A percentile compares a stretch with the other conserved stretches of the same genome.
Evolutionary conservation across 2,797 vertebrate genomes (phyloP).

Genomic region (Diceros bicornis): DNA sequence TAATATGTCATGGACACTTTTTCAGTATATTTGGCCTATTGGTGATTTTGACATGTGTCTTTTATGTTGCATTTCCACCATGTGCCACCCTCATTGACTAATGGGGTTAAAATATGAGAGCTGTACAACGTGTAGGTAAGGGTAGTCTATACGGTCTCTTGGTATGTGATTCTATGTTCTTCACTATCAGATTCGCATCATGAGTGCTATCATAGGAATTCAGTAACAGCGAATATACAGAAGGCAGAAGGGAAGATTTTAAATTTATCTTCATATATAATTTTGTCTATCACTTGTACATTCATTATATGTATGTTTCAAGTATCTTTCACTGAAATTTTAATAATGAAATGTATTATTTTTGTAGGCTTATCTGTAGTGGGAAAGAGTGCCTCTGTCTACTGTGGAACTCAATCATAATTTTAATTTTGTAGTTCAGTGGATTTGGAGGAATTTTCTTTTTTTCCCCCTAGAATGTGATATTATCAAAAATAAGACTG

Average conservation of each 20-base stretch:
- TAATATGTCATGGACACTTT: neutral
- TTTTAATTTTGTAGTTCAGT: constrained; percentile 18
- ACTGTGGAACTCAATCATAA: neutral
- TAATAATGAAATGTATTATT: neutral
- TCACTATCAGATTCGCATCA: neutral
- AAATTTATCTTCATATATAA: neutral
- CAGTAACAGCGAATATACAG: neutral
- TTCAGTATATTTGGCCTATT: neutral
- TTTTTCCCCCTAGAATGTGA: neutral
- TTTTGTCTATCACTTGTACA: neutral
- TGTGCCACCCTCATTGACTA: neutral
- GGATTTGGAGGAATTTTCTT: neutral
- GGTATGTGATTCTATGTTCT: neutral
- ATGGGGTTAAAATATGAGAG: neutral
- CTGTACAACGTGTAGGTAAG: neutral
- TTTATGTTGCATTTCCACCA: neutral
- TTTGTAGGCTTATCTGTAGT: neutral
- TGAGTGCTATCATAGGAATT: neutral
- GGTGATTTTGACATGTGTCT: neutral
- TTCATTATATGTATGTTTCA: neutral
- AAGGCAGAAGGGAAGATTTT: neutral
- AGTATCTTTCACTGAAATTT: neutral
- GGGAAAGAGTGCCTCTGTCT: neutral
- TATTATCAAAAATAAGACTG: neutral
- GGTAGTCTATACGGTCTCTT: neutral